Percentiles rank a stretch among this genome's conserved stretches.
These are phyloP conservation scores for Mactra quadrangularis DNA, from an alignment of 1,140 invertebrate genomes.

Conservation along the genomic window DNA sequence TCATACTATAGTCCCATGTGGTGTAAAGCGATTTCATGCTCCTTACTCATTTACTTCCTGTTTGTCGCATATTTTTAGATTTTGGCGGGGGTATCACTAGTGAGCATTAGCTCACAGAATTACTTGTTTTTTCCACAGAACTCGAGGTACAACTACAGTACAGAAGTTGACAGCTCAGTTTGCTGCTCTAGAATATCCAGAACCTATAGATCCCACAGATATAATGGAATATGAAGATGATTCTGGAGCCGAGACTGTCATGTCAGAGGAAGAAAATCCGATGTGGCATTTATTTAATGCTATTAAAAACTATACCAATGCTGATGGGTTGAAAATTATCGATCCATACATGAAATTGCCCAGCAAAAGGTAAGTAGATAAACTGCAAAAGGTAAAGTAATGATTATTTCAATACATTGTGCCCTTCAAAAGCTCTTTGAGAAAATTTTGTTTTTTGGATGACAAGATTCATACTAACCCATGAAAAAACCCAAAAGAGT, in stretches of 20 bases:
- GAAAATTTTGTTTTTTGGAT: not conserved
- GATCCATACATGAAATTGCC: conserved; percentile 97
- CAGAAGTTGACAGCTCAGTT: conserved; percentile 86
- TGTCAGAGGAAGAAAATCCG: conserved; percentile 74
- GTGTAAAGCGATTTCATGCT: too few species aligned
- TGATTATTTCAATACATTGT: too few species aligned
- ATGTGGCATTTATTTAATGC: conserved; percentile 91
- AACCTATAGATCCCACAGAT: conserved; percentile 56
- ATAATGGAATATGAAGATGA: conserved; percentile 74
- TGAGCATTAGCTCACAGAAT: too few species aligned
- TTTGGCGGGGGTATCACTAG: too few species aligned
- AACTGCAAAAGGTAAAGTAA: too few species aligned
- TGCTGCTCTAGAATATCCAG: conserved; percentile 86
- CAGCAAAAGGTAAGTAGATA: conserved; percentile 86
- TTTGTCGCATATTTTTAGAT: too few species aligned
- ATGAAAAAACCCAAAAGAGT: not conserved
- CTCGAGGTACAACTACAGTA: conserved; percentile 47
- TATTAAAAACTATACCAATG: conserved; percentile 89
- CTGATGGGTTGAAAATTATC: conserved; percentile 88
- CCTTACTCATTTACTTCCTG: too few species aligned
- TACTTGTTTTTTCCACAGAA: too few species aligned
- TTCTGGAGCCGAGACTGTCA: conserved; percentile 73
- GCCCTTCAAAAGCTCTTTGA: not conserved
- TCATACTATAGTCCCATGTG: too few species aligned
- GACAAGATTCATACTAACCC: not conserved